Evolutionary conservation across 2,113 vertebrate genomes (phyloP).

Genomic region (Mus pahari): DNA sequence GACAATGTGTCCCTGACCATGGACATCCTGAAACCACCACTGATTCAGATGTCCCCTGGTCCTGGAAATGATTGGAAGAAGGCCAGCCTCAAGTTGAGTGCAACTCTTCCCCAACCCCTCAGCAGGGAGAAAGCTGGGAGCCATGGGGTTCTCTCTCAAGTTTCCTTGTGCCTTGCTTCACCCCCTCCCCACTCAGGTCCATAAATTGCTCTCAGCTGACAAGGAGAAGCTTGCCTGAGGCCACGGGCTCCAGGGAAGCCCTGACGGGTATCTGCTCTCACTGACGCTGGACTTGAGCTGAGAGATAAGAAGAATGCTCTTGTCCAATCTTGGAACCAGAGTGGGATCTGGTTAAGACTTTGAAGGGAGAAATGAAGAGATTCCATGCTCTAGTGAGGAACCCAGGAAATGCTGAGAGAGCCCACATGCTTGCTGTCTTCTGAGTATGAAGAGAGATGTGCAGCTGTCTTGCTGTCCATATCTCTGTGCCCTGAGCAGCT

Average conservation of each 20-base stretch:
- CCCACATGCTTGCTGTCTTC: fast-evolving
- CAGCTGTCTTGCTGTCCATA: background rate
- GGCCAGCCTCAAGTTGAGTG: background rate
- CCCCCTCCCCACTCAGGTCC: background rate
- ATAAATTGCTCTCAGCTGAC: conserved; percentile 13
- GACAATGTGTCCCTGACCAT: conserved; percentile 32
- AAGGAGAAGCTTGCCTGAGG: background rate
- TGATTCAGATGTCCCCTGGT: background rate
- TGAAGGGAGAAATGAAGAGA: background rate
- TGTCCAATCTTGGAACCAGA: background rate
- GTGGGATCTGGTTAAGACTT: background rate
- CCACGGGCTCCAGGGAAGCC: background rate
- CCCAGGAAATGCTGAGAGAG: background rate
- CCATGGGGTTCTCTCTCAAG: background rate
- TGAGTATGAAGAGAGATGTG: background rate
- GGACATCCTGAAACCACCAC: conserved; percentile 27
- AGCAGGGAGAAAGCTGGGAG: background rate
- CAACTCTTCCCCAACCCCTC: background rate
- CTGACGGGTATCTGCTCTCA: background rate
- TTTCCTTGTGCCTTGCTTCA: background rate
- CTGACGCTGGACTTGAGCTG: background rate
- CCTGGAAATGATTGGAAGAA: background rate
- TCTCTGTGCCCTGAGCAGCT: background rate
- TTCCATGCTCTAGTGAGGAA: background rate
- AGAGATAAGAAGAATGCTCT: background rate